A percentile compares a stretch with the other conserved stretches of the same genome.
phyloP scores from a whole-genome alignment of 2,888 invertebrate species.

The Blastobasis adustella region DNA sequence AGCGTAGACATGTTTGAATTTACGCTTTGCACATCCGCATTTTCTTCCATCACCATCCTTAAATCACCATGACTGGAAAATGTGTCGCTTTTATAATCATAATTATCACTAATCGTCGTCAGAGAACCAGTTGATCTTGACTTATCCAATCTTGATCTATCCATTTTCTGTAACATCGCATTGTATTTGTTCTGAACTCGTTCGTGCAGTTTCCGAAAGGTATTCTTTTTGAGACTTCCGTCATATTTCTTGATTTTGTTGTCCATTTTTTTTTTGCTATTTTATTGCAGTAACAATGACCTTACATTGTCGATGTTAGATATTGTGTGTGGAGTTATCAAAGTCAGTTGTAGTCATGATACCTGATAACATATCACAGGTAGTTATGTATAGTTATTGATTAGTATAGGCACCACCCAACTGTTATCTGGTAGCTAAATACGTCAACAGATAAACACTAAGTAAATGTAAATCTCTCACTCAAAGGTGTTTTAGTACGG shows the following conservation, averaged over 20 bases:
- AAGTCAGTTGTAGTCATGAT: too few species aligned
- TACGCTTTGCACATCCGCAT: slow-evolving; percentile 5
- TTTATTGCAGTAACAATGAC: slow-evolving; percentile 16
- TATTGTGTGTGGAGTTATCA: neutral
- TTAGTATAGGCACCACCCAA: slow-evolving; percentile 39
- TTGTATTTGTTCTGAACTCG: slow-evolving; percentile 54
- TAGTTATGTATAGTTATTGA: slow-evolving; percentile 35
- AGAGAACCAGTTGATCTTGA: slow-evolving; percentile 54
- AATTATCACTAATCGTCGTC: slow-evolving; percentile 32
- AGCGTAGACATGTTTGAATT: too few species aligned
- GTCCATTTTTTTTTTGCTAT: slow-evolving; percentile 25
- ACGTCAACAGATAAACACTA: too few species aligned
- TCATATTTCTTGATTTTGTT: slow-evolving; percentile 21
- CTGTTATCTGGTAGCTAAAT: too few species aligned
- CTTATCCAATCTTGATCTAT: slow-evolving; percentile 51
- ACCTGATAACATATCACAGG: too few species aligned
- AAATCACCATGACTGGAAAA: slow-evolving; percentile 30
- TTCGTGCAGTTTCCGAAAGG: slow-evolving; percentile 51
- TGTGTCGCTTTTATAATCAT: slow-evolving; percentile 26
- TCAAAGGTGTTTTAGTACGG: too few species aligned
- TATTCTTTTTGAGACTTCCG: slow-evolving; percentile 25
- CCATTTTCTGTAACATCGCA: slow-evolving; percentile 53
- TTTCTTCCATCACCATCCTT: slow-evolving; percentile 15
- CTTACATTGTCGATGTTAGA: slow-evolving; percentile 1
- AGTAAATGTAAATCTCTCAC: too few species aligned